These are phyloP conservation scores for Tethya wilhelma DNA, from an alignment of 37 sponge, comb jelly and placozoan species.

Conservation along the genomic window DNA sequence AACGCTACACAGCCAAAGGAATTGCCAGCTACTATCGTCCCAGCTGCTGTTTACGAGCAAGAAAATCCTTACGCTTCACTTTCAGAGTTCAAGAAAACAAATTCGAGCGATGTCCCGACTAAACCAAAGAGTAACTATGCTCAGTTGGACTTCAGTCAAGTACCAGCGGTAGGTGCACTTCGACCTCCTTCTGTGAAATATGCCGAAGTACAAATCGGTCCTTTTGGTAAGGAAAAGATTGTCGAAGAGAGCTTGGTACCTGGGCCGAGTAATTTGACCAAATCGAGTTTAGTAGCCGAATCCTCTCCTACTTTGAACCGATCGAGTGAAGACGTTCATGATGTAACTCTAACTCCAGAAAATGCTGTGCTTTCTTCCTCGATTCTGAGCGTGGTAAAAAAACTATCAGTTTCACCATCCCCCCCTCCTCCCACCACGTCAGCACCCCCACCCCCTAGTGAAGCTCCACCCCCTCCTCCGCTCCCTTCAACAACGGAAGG, in stretches of 20 bases:
- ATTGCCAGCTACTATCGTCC: background rate
- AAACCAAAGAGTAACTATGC: conserved; percentile 35
- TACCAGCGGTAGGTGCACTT: background rate
- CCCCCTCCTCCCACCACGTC: background rate
- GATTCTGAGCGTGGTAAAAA: no score
- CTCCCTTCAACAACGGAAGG: no score
- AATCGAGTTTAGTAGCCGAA: background rate
- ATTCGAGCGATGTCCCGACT: background rate
- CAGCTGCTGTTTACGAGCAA: background rate
- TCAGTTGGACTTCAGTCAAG: conserved; percentile 23
- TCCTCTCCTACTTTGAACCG: background rate
- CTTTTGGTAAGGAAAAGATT: background rate
- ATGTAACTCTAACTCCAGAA: conserved; percentile 35
- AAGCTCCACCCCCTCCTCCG: background rate
- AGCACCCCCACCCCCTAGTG: background rate
- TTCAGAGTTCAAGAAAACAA: conserved; percentile 12
- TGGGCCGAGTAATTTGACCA: background rate
- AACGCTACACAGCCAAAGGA: background rate
- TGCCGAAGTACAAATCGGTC: conserved; percentile 17
- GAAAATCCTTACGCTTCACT: conserved; percentile 44
- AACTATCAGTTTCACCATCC: background rate
- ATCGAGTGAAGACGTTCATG: no score
- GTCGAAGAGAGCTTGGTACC: no score
- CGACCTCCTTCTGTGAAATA: conserved; percentile 42
- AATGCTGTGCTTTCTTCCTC: no score